phyloP scores from a whole-genome alignment of 2,113 vertebrate species.

The Scalopus aquaticus region DNA sequence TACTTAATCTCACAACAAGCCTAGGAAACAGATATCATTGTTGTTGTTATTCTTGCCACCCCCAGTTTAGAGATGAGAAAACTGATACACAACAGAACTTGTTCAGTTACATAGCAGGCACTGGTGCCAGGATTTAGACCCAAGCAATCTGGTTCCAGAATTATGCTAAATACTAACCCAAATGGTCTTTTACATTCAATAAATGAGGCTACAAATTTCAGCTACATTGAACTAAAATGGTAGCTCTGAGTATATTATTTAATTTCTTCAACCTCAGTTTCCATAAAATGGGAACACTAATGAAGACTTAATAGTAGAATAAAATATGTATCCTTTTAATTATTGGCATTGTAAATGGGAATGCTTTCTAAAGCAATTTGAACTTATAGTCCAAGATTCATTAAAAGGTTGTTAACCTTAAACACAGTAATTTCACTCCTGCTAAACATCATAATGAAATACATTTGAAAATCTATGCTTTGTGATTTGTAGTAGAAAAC shows the following conservation, averaged over 20 bases:
- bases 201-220: neutral
- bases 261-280: neutral
- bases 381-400: neutral
- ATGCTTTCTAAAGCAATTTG: neutral
- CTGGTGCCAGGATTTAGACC: neutral
- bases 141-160: neutral
- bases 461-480: constrained; percentile 8
- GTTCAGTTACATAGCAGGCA: neutral
- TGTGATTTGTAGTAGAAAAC: neutral
- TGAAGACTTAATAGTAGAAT: neutral
- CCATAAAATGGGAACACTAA: neutral
- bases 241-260: neutral
- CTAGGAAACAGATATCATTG: neutral
- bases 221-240: neutral
- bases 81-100: neutral
- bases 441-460: neutral
- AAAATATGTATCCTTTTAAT: neutral
- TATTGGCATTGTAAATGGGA: neutral
- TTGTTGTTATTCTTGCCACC: neutral
- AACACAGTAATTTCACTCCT: neutral
- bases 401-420: neutral
- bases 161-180: neutral
- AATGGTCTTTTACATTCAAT: neutral
- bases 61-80: neutral
- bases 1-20: neutral